Percentiles rank a stretch among this genome's conserved stretches.
phyloP scores from a whole-genome alignment of 2,113 vertebrate genomes.

The Uropsilus gracilis region DNA sequence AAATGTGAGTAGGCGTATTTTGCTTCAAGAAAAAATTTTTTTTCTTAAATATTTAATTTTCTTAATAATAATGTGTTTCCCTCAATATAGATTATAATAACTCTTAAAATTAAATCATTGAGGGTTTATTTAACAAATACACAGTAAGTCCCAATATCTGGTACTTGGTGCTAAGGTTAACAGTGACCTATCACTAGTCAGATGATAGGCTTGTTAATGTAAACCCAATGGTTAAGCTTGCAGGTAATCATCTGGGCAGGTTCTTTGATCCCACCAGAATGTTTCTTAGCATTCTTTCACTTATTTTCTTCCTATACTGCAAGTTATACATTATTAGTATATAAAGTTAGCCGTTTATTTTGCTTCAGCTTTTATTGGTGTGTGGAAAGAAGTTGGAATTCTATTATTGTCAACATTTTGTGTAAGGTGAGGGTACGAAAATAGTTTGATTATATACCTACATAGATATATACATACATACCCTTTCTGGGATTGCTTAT shows the following conservation, averaged over 20 bases:
- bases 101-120: conserved; percentile 37
- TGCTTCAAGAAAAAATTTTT: neutral
- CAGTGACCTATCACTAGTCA: neutral
- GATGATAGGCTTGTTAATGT: neutral
- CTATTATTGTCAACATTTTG: neutral
- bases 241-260: neutral
- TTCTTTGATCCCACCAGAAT: neutral
- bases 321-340: neutral
- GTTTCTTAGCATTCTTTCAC: neutral
- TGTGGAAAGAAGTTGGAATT: neutral
- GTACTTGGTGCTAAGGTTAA: neutral
- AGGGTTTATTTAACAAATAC: conserved; percentile 5
- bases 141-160: neutral
- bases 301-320: neutral
- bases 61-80: neutral
- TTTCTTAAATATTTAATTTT: conserved; percentile 19
- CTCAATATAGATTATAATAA: conserved; percentile 1
- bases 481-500: neutral
- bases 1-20: neutral
- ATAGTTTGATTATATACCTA: neutral
- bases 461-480: neutral
- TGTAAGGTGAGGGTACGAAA: neutral
- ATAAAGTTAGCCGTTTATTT: neutral
- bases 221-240: neutral
- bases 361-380: neutral